A percentile compares a stretch with the other conserved stretches of the same genome.
Evolutionary conservation across 2,797 vertebrate genomes (phyloP).

Genomic region (Lepilemur septentrionalis): DNA sequence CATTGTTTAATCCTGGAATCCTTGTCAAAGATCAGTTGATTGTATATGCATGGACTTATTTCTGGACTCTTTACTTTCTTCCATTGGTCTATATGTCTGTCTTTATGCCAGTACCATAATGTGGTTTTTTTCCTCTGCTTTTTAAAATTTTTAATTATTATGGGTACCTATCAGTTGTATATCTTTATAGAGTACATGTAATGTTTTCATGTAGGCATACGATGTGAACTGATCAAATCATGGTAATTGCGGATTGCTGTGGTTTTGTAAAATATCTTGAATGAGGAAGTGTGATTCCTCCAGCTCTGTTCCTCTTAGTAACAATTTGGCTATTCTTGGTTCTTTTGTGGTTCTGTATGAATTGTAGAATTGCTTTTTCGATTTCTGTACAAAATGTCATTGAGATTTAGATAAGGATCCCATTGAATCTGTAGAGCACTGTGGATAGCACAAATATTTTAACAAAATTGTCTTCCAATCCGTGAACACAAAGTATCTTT

Average conservation of each 20-base stretch:
- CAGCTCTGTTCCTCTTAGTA: not conserved
- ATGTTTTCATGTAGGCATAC: not conserved
- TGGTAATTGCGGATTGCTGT: not conserved
- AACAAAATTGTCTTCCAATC: not conserved
- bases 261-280: not conserved
- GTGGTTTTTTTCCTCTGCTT: not conserved
- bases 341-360: not conserved
- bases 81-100: not conserved
- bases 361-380: not conserved
- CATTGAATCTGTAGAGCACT: not conserved
- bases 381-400: not conserved
- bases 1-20: not conserved
- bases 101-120: not conserved
- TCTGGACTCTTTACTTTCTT: not conserved
- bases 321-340: not conserved
- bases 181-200: not conserved
- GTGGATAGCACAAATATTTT: not conserved
- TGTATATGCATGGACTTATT: not conserved
- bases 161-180: not conserved
- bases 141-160: not conserved
- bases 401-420: not conserved
- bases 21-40: not conserved
- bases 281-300: not conserved
- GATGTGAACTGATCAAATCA: not conserved
- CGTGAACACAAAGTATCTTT: not conserved